Evolutionary conservation across 2,888 invertebrate species (phyloP).

Genomic region (Didymodactylos carnosus): DNA sequence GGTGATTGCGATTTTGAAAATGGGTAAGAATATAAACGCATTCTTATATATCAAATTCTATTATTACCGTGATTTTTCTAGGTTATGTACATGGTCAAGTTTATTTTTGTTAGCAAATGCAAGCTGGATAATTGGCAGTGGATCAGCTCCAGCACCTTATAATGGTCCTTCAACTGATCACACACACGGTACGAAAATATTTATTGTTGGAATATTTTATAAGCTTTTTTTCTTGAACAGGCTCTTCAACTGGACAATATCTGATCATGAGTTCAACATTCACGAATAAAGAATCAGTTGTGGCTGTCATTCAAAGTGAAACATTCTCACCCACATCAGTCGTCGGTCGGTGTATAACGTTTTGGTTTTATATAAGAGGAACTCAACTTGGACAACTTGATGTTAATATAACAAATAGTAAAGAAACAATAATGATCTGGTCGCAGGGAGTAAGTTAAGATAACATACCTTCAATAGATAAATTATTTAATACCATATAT

Average conservation of each 20-base stretch:
- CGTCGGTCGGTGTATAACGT: constrained; percentile 8
- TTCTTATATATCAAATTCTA: not conserved
- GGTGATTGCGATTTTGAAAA: constrained; percentile 18
- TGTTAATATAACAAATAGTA: not conserved
- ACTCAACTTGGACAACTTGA: not conserved
- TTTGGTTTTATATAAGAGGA: constrained; percentile 8
- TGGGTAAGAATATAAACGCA: not conserved
- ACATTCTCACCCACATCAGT: constrained; percentile 13
- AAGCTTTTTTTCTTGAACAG: not conserved
- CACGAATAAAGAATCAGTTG: not conserved
- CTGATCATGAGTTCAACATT: not conserved
- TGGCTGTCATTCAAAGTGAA: not conserved
- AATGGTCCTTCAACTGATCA: not conserved
- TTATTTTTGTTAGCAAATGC: not conserved
- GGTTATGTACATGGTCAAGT: not conserved
- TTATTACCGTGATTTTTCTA: not conserved
- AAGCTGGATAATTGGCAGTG: not conserved
- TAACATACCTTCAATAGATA: too few species aligned
- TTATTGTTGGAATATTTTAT: not conserved
- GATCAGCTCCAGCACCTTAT: not conserved
- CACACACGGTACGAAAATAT: not conserved
- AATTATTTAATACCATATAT: too few species aligned
- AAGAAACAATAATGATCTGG: not conserved
- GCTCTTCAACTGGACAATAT: not conserved
- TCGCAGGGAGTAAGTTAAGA: too few species aligned